Percentiles rank a stretch among this genome's conserved stretches.
Conservation (phyloP, 1,140 invertebrate genomes). For the Bombus balteatus region DNA sequence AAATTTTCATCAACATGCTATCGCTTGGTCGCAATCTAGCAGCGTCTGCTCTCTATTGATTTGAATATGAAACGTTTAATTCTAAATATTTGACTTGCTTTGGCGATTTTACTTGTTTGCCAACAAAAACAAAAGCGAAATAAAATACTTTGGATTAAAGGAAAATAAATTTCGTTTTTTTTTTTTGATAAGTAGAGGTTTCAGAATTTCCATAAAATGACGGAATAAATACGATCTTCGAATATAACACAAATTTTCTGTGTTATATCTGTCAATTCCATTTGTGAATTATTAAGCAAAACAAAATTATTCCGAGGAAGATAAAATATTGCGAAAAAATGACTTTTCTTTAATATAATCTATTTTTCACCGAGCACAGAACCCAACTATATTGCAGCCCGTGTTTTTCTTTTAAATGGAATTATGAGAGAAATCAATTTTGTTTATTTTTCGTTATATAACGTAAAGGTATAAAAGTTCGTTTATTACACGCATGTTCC, state of each 20-base stretch:
- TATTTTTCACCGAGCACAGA: not conserved
- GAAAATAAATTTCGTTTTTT: not conserved
- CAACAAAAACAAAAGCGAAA: rapidly evolving
- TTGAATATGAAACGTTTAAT: not conserved
- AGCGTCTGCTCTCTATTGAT: not conserved
- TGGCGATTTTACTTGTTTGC: too few species aligned
- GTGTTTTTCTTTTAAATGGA: not conserved
- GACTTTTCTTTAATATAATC: not conserved
- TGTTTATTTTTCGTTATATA: not conserved
- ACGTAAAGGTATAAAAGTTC: not conserved
- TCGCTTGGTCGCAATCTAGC: not conserved
- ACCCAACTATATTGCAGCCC: not conserved
- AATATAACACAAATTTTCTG: not conserved
- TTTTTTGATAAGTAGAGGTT: not conserved
- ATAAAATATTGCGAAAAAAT: not conserved
- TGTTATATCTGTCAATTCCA: not conserved
- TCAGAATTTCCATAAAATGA: not conserved
- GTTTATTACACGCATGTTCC: not conserved
- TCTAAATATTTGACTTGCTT: not conserved
- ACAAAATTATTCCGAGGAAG: not conserved
- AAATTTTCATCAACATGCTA: not conserved
- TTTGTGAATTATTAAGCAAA: not conserved
- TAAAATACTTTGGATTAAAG: rapidly evolving
- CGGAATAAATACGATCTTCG: not conserved
- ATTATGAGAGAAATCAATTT: not conserved